These are phyloP conservation scores for Myodes glareolus DNA, from an alignment of 2,113 vertebrate species.

Conservation along the genomic window DNA sequence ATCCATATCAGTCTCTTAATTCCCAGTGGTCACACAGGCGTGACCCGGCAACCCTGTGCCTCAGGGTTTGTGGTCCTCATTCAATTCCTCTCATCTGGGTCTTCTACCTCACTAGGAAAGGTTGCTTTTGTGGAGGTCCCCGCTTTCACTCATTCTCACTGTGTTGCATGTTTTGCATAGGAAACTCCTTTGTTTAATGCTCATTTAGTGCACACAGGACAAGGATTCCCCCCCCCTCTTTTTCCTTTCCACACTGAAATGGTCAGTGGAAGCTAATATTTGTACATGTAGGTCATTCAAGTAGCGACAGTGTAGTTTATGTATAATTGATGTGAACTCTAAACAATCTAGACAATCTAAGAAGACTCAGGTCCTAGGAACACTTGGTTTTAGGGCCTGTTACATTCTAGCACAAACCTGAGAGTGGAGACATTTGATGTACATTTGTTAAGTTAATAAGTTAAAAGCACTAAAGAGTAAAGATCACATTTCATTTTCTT, in stretches of 20 bases:
- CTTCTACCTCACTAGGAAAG: constrained; percentile 72
- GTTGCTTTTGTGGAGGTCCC: constrained; percentile 65
- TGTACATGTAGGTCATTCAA: background rate
- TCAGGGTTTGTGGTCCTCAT: constrained; percentile 80
- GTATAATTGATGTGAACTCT: background rate
- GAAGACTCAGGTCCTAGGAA: background rate
- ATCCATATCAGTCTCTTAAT: constrained; percentile 74
- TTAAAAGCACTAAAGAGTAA: background rate
- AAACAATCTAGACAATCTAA: background rate
- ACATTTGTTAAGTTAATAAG: background rate
- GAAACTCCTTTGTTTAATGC: background rate
- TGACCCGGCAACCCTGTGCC: constrained; percentile 77
- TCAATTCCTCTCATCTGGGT: constrained; percentile 78
- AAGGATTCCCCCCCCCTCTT: background rate
- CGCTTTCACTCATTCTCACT: background rate
- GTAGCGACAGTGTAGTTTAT: background rate
- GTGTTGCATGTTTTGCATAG: background rate
- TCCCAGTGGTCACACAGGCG: constrained; percentile 72
- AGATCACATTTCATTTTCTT: constrained; percentile 24
- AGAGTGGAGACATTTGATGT: background rate
- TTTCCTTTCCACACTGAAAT: background rate
- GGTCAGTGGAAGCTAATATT: background rate
- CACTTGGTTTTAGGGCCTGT: background rate
- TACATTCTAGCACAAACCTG: background rate
- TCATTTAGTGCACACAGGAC: background rate